Conservation (phyloP, 2,888 invertebrate genomes). For the Callinectes sapidus region DNA sequence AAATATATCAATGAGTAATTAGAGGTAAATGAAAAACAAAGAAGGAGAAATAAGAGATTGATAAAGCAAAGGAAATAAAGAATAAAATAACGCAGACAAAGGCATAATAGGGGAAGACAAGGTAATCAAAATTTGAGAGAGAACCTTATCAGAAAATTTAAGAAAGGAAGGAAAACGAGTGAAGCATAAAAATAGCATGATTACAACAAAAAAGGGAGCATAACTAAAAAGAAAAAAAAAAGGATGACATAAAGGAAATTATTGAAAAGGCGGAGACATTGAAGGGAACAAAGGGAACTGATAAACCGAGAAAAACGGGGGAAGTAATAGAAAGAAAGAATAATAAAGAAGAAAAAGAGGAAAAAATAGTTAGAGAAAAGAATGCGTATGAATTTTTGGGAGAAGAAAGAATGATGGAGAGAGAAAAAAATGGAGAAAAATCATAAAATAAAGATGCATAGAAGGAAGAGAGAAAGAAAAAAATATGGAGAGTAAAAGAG, state of each 20-base stretch:
- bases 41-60: background rate
- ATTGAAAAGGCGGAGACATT: background rate
- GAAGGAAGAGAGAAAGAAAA: background rate
- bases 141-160: too few relatives aligned
- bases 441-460: background rate
- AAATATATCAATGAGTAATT: background rate
- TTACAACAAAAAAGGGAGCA: background rate
- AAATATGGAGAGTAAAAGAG: background rate
- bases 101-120: background rate
- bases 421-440: background rate
- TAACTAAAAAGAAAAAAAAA: background rate
- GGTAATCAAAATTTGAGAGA: background rate
- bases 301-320: background rate
- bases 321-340: too few relatives aligned
- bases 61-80: background rate
- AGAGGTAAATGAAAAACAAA: background rate
- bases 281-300: background rate
- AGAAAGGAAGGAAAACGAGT: too few relatives aligned
- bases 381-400: too few relatives aligned
- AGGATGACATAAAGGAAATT: background rate
- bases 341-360: too few relatives aligned
- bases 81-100: background rate
- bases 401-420: background rate
- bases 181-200: too few relatives aligned
- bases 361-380: too few relatives aligned